These are phyloP conservation scores for Sanderia malayensis DNA, from an alignment of 30 jellyfish, hydroid and myxozoan genomes.

Conservation along the genomic window DNA sequence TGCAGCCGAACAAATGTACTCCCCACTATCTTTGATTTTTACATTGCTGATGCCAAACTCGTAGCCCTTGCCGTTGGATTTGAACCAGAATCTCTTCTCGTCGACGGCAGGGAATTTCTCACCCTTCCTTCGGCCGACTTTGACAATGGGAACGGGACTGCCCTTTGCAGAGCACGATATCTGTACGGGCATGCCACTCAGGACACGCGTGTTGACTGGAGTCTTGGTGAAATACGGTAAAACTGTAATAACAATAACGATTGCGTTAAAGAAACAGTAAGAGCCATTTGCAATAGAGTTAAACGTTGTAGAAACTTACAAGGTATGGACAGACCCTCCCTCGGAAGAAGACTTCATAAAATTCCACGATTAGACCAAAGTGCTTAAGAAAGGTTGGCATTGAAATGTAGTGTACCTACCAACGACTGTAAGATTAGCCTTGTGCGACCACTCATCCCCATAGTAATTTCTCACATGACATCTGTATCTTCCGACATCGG, in stretches of 20 bases:
- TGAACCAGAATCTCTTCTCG: constrained; percentile 81
- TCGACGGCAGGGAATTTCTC: constrained; percentile 79
- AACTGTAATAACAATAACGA: constrained; percentile 36
- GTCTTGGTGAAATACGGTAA: constrained; percentile 57
- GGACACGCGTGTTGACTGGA: constrained; percentile 65
- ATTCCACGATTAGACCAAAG: no score
- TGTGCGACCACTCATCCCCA: constrained; percentile 88
- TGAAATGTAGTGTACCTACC: no score
- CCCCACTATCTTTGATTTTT: constrained; percentile 89
- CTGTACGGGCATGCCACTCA: constrained; percentile 79
- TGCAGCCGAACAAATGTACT: constrained; percentile 77
- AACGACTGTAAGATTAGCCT: constrained; percentile 72
- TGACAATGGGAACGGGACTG: constrained; percentile 77
- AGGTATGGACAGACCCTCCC: no score
- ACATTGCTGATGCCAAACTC: constrained; percentile 81
- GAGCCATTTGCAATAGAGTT: no score
- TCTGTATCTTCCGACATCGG: constrained; percentile 78
- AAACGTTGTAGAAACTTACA: no score
- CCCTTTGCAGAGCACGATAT: constrained; percentile 95
- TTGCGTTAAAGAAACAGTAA: no score
- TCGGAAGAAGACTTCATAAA: no score
- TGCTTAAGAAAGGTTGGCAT: no score
- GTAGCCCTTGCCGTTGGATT: constrained; percentile 28
- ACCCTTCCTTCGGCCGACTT: constrained; percentile 60
- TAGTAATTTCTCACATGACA: constrained; percentile 81